Conservation (phyloP, 2,888 invertebrate species). For the Opisthograptis luteolata region DNA sequence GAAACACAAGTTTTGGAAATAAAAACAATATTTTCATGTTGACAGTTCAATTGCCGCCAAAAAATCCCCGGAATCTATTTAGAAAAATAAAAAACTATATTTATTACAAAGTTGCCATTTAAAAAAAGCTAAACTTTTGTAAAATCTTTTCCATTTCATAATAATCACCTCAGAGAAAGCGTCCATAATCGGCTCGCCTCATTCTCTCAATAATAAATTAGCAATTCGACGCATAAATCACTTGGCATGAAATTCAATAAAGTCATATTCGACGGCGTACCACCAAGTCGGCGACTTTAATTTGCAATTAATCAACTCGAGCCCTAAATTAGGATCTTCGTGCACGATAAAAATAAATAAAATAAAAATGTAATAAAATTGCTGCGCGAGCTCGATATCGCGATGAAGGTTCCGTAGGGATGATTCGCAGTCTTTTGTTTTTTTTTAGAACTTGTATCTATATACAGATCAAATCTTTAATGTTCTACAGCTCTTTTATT, state of each 20-base stretch:
- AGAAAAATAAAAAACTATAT: no score
- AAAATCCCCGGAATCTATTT: no score
- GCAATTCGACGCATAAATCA: constrained; percentile 75
- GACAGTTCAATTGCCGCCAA: no score
- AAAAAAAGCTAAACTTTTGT: neutral
- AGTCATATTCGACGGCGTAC: constrained; percentile 74
- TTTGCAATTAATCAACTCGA: constrained; percentile 80
- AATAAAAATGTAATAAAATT: constrained; percentile 9
- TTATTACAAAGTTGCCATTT: neutral
- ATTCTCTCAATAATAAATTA: constrained; percentile 66
- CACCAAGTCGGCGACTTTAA: constrained; percentile 76
- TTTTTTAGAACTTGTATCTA: no score
- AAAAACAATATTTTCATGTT: no score
- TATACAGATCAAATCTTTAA: no score
- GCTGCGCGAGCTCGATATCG: constrained; percentile 38
- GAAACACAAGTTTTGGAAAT: no score
- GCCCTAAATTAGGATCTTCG: constrained; percentile 75
- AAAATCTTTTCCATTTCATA: constrained; percentile 9
- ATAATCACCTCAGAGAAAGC: constrained; percentile 34
- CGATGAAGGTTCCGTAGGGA: constrained; percentile 13
- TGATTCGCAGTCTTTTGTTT: no score
- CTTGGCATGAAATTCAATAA: constrained; percentile 80
- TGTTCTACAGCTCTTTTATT: no score
- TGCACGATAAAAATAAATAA: constrained; percentile 47
- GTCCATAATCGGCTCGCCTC: constrained; percentile 51